Percentiles rank a stretch among this genome's conserved stretches.
These are phyloP conservation scores for Glossophaga mutica DNA, from an alignment of 2,797 vertebrate species.

Conservation along the genomic window DNA sequence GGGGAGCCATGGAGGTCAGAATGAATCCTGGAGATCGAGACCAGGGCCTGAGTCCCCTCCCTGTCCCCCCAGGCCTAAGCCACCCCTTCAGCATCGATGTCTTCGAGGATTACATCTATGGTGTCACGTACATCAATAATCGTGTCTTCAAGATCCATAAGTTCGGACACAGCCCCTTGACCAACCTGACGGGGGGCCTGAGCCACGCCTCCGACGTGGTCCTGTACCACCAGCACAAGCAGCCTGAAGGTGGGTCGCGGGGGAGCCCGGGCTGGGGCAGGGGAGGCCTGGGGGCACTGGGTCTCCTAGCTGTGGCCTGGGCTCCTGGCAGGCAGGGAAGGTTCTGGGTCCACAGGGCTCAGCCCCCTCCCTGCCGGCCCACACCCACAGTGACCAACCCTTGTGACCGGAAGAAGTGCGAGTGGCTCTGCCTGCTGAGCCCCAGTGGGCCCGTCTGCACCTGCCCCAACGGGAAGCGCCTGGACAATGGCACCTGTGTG, in stretches of 20 bases:
- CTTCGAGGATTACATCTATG: slow-evolving; percentile 97
- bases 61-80: slow-evolving; percentile 85
- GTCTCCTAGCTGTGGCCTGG: neutral
- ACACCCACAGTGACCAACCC: slow-evolving; percentile 90
- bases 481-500: slow-evolving; percentile 95
- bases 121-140: slow-evolving; percentile 96
- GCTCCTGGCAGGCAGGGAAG: neutral
- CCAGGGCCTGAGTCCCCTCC: neutral
- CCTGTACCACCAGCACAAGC: slow-evolving; percentile 94
- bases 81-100: slow-evolving; percentile 97
- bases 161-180: slow-evolving; percentile 89
- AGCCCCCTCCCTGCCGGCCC: neutral
- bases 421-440: slow-evolving; percentile 96
- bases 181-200: slow-evolving; percentile 92
- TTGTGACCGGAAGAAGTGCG: slow-evolving; percentile 97
- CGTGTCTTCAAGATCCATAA: slow-evolving; percentile 96
- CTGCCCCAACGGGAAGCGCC: slow-evolving; percentile 92
- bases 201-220: slow-evolving; percentile 95
- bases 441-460: slow-evolving; percentile 96
- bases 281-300: neutral
- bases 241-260: slow-evolving; percentile 87
- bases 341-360: neutral
- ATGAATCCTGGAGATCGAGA: neutral
- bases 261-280: slow-evolving; percentile 56
- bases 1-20: neutral